Evolutionary conservation across 2,113 vertebrate species (phyloP).

Genomic region (Elachura formosa): DNA sequence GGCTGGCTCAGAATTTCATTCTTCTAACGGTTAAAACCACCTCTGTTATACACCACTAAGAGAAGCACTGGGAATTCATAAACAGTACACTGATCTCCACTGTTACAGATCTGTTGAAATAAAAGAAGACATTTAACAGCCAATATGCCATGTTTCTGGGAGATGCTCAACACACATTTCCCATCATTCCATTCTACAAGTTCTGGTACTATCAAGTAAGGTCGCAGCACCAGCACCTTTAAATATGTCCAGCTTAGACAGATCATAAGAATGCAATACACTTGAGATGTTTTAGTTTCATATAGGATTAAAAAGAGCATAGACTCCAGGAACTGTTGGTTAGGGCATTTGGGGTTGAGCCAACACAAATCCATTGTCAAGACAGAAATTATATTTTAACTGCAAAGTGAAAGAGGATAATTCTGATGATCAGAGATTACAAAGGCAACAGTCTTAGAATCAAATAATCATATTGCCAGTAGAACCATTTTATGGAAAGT

Average conservation of each 20-base stretch:
- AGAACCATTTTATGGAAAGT: background rate
- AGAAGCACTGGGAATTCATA: background rate
- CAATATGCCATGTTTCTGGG: background rate
- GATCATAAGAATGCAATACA: background rate
- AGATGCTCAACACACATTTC: background rate
- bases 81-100: background rate
- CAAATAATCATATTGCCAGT: background rate
- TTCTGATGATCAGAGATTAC: background rate
- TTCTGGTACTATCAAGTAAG: background rate
- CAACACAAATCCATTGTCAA: background rate
- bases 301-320: background rate
- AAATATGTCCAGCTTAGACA: background rate
- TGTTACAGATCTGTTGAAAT: background rate
- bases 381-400: constrained; percentile 13
- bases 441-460: background rate
- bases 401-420: constrained; percentile 6
- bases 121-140: background rate
- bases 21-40: background rate
- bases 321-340: background rate
- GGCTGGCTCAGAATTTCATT: background rate
- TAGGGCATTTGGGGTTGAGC: background rate
- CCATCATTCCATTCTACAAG: background rate
- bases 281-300: background rate
- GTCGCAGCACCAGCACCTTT: background rate
- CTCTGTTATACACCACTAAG: background rate